Base-by-base conservation (phyloP, 1,140 invertebrate genomes). In the Drosophila subpulchrella region DNA sequence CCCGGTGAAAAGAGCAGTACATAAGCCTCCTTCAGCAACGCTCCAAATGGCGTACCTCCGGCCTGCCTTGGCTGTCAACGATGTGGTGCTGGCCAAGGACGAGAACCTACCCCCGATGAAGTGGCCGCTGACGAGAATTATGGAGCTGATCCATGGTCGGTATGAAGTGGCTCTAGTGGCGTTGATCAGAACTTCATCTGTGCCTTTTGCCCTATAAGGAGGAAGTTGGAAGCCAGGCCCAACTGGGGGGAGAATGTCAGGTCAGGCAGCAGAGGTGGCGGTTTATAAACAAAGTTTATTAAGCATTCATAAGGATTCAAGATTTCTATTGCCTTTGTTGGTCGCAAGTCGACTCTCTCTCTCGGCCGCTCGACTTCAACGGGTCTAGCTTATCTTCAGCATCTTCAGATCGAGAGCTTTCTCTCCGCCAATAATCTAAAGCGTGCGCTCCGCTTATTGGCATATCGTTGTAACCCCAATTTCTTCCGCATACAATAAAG, bases 11-110 rank as follows among this genome's bases (percentile, higher is more conserved):
- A n/a, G 15, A 44, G 42, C 6, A 44, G 10, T 44, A 44, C 15
- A 3, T 20, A 17, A 44, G 15, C 15, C 15, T 44, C n/a, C 42
- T 44, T 17, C 15, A 44, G 42, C 42, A 44, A 17, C 42, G 42
- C 42, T 44, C 42, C 42, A 44, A 44, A 44, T 44, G 42, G 42
- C 42, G 42, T 17, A 44, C 42, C 42, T 41, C 42, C 42, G 42
- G 42, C 42, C 42, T 20, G 42, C 6, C 8, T 17, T 44, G 42
- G 42, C 15, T 8, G 42, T 44, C 42, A 17, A 17, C 15, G 42
- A 17, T 17, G 42, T 44, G 42, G 42, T 44, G 42, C 42, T 44
- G 42, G n/a, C 20, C 42, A 44, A 44, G 42, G 42, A 44, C 42
- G 42, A 44, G 15, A 44, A 44, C n/a, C 15, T 44, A 44, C 42